Conservation (phyloP, 1,140 invertebrate species). For the Brachionus rubens region DNA sequence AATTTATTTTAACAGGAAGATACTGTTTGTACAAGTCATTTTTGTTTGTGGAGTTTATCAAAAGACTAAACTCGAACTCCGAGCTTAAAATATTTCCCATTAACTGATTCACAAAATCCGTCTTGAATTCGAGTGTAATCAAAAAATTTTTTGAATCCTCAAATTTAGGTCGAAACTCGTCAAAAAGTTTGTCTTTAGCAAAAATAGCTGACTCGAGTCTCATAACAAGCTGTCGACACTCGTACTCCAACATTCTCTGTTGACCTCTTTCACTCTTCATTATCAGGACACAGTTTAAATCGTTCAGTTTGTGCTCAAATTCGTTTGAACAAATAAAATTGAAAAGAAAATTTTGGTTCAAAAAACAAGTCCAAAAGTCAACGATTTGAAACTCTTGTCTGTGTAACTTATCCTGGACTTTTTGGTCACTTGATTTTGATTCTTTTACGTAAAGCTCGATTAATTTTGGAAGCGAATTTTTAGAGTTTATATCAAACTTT, state of each 20-base stretch:
- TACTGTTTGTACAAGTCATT: not conserved
- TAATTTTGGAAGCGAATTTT: not conserved
- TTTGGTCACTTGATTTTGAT: not conserved
- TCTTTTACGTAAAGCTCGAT: not conserved
- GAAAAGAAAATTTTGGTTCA: conserved; percentile 1
- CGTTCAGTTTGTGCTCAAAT: not conserved
- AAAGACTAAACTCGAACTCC: not conserved
- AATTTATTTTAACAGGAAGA: conserved; percentile 1
- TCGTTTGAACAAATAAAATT: not conserved
- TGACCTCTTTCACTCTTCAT: not conserved
- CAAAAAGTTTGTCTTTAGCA: not conserved
- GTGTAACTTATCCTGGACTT: not conserved
- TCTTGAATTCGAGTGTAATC: not conserved
- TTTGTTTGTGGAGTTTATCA: not conserved
- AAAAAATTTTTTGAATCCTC: not conserved
- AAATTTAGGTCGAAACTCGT: not conserved
- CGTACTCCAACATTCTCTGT: not conserved
- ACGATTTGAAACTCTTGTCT: not conserved
- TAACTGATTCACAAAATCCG: not conserved
- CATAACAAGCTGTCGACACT: not conserved
- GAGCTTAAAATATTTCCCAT: not conserved
- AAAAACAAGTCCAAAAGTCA: not conserved
- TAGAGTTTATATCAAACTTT: not conserved
- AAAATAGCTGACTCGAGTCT: not conserved
- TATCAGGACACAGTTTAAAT: not conserved